phyloP scores from a whole-genome alignment of 2,113 vertebrate genomes.

The Pachycephala philippinensis region DNA sequence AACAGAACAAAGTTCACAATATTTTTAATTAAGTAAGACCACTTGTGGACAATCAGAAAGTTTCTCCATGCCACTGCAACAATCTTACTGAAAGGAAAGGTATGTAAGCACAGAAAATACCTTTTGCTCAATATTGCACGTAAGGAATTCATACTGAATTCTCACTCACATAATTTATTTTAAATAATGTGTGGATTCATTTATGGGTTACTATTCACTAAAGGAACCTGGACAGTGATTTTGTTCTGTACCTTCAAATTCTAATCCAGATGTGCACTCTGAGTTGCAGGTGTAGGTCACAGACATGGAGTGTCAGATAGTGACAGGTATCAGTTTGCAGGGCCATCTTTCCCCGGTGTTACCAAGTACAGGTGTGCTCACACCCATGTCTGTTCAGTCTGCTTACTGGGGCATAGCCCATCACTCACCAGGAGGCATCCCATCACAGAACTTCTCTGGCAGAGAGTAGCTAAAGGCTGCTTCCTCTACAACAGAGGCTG shows the following conservation, averaged over 20 bases:
- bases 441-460: not conserved
- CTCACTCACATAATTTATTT: not conserved
- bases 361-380: accelerated
- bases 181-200: not conserved
- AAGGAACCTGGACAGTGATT: not conserved
- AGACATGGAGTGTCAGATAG: not conserved
- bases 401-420: not conserved
- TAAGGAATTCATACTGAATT: not conserved
- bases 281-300: not conserved
- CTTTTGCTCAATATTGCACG: not conserved
- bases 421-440: not conserved
- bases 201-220: not conserved
- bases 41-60: not conserved
- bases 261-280: not conserved
- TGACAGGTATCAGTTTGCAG: not conserved
- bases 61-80: not conserved
- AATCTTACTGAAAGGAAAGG: not conserved
- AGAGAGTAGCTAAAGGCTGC: not conserved
- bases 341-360: not conserved
- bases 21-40: not conserved
- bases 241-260: not conserved
- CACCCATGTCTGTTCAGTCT: accelerated
- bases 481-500: not conserved
- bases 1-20: not conserved
- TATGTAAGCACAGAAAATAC: not conserved